Conservation (phyloP, 2,888 invertebrate genomes). For the Heliconius aoede region DNA sequence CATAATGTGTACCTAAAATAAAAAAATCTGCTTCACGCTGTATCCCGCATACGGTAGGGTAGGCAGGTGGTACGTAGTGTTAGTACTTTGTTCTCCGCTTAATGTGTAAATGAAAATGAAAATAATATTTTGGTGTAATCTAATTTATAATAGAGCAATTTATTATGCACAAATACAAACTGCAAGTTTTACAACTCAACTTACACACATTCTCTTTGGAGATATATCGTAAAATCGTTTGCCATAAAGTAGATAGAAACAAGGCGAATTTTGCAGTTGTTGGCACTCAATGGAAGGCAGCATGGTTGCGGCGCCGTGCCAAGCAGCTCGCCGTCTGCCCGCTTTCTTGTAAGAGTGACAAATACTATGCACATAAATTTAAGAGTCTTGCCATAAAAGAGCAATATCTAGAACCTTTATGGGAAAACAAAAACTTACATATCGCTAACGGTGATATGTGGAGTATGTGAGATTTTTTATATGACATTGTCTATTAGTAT, state of each 20-base stretch:
- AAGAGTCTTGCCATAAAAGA: slow-evolving; percentile 39
- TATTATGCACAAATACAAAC: neutral
- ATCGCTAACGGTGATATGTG: neutral
- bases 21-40: no score
- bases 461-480: neutral
- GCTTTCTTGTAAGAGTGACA: slow-evolving; percentile 49
- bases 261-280: slow-evolving; percentile 51
- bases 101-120: neutral
- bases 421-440: slow-evolving; percentile 1
- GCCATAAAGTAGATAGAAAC: slow-evolving; percentile 47
- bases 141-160: no score
- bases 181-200: slow-evolving; percentile 2
- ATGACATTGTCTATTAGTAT: neutral
- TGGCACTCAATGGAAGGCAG: slow-evolving; percentile 51
- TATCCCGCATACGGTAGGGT: no score
- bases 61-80: no score
- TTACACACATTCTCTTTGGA: slow-evolving; percentile 32
- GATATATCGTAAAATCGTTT: slow-evolving; percentile 40
- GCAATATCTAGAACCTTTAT: slow-evolving; percentile 14
- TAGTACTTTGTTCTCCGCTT: no score
- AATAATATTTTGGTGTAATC: neutral
- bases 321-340: slow-evolving; percentile 48
- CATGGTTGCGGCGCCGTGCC: slow-evolving; percentile 50
- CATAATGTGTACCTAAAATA: neutral
- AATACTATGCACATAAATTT: slow-evolving; percentile 43